Base-by-base conservation (phyloP, 2,797 vertebrate species). In the Scleropages formosus region DNA sequence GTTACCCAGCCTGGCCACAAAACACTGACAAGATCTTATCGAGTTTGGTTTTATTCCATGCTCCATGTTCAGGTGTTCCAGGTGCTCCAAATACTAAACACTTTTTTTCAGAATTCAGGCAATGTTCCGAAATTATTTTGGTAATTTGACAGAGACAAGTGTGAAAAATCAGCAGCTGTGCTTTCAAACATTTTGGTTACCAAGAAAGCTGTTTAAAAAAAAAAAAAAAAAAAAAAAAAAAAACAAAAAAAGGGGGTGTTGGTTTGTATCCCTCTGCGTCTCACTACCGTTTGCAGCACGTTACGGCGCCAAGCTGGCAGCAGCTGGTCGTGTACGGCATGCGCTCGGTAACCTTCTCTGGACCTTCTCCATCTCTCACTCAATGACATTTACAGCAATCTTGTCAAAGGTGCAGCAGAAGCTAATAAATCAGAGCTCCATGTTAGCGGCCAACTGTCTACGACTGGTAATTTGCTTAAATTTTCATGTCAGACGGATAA, bases 121-220 rank as follows among this genome's bases (percentile, higher is more conserved):
- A 20, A 47, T 7, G 39, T 53, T 53, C 46, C 47, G 15, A 16
- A 26, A 71, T 70, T 49, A n/a, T 58, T 68, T 31, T 53, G 13
- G 18, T 24, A 10, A 12, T 26, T 31, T 31, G 24, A 27, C n/a
- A 24, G 49, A 71, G 51, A 58, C 7, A 51, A 51, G 20, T 72
- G 20, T 59, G 63, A 66, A 74, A 51, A 51, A 20, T 27, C 26
- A 20, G 61, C 51, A 64, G 47, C 46, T 53, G 73, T 18, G 9
- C 39, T 39, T 58, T 58, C 15, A 27, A 20, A 51, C 49, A 20
- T 51, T 39, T 56, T 53, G 53, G 53, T 53, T 70, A 16, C 47
- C 67, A 11, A 13, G n/a, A 8, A 58, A 9, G 24, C 26, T 39
- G 9, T 44, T n/a, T n/a, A n/a, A n/a, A n/a, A n/a, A n/a, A n/a